Evolutionary conservation across 2,113 vertebrate species (phyloP), one percentile per base, ranked within the genome.

Genomic region (Oryzias javanicus): DNA sequence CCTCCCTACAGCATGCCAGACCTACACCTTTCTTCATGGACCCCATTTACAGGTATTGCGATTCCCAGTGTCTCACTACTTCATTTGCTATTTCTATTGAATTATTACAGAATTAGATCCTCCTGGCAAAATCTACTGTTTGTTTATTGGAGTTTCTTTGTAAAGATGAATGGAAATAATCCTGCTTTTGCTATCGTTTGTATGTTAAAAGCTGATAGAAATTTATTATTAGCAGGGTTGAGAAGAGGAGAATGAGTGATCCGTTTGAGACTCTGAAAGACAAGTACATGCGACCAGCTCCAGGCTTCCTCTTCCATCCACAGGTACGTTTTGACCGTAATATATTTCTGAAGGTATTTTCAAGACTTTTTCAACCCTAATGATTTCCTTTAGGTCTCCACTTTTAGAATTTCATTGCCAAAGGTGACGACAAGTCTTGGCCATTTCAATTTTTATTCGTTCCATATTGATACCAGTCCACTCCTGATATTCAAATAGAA

Each of bases 1-100:
- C 93, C 29, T 96, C 95, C 40, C 87, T 99, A 83, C 97, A 99
- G 79, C 96, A 98, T 1, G 96, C 96, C 66, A 93, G 95, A 75
- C 97, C 97, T 19, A 97, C 95, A 4, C 97, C 97, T 0, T 98
- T 99, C 91, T 99, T 98, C 81, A 99, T 99, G 97, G 97, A 99
- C 84, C 97, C 97, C n/a, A 99, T 99, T 68, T 99, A 99, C 92
- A 98, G 97, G 97, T 99, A 98, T 87, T 90, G 89, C 91, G 79
- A 83, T 72, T 83, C 73, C 79, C 82, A 77, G 85, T 85, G 68
- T 56, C 59, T 40, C 41, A 57, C 14, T 27, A 8, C 14, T 22
- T 25, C 20, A 8, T 17, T 42, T 46, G 10, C 14, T 27, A 8
- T 14, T 22, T 25, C 20, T 13, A 19, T 42, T 46, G 10, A 2